Percentiles rank a stretch among this genome's conserved stretches.
Evolutionary conservation across 2,113 vertebrate species (phyloP).

Genomic region (Tachuris rubrigastra): DNA sequence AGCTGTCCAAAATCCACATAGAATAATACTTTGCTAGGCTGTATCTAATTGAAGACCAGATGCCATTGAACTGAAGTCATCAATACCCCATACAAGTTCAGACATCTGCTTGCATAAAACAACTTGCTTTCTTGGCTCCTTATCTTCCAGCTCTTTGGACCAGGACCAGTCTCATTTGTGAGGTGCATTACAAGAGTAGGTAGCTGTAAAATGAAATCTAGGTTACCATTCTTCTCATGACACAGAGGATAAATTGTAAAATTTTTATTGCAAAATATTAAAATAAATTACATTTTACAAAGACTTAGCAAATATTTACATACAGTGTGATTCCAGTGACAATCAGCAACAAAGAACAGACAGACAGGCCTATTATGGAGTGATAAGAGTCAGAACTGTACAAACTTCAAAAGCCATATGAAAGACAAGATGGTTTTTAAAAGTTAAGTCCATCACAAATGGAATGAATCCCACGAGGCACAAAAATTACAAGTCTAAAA

Average conservation of each 20-base stretch:
- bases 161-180: neutral
- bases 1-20: neutral
- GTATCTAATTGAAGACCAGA: neutral
- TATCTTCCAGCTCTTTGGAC: neutral
- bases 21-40: neutral
- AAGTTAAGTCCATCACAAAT: constrained; percentile 35
- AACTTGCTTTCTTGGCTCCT: neutral
- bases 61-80: neutral
- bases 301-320: constrained; percentile 70
- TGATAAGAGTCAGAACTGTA: constrained; percentile 18
- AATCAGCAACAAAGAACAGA: constrained; percentile 52
- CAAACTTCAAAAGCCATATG: constrained; percentile 24
- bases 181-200: neutral
- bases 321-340: constrained; percentile 73
- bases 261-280: constrained; percentile 81
- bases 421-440: neutral
- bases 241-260: constrained; percentile 12
- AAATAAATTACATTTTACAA: constrained; percentile 83
- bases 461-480: constrained; percentile 4
- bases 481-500: constrained; percentile 15
- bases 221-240: neutral
- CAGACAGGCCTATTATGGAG: constrained; percentile 39
- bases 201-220: neutral
- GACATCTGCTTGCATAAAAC: neutral
- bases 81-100: neutral